phyloP scores from a whole-genome alignment of 2,888 invertebrate species.

The Drosophila greeni region DNA sequence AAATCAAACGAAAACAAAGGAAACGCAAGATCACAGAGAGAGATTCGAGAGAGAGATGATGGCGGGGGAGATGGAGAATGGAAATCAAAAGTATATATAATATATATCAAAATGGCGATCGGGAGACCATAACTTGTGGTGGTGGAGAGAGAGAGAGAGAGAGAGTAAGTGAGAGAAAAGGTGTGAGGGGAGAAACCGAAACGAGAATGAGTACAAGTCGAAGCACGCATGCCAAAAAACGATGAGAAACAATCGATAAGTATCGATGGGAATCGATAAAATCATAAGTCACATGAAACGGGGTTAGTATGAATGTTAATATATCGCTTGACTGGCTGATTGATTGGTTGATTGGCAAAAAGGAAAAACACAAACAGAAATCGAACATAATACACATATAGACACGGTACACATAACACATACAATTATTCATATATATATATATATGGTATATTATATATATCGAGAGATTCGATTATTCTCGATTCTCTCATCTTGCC shows the following conservation, averaged over 20 bases:
- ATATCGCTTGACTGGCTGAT: slow-evolving; percentile 47
- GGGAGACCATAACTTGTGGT: slow-evolving; percentile 21
- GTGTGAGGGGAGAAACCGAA: slow-evolving; percentile 12
- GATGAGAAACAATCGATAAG: slow-evolving; percentile 10
- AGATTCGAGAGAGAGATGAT: slow-evolving; percentile 26
- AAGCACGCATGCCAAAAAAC: slow-evolving; percentile 32
- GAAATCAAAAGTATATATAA: slow-evolving; percentile 4
- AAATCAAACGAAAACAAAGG: slow-evolving; percentile 47
- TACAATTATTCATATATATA: slow-evolving; percentile 62
- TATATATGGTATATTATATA: slow-evolving; percentile 40
- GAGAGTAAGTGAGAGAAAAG: slow-evolving; percentile 26
- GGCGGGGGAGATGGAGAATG: slow-evolving; percentile 21
- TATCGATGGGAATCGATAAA: slow-evolving; percentile 10
- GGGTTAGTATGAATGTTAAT: slow-evolving; percentile 60
- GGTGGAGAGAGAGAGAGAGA: slow-evolving; percentile 33
- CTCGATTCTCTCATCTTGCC: slow-evolving; percentile 48
- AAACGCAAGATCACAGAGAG: slow-evolving; percentile 27
- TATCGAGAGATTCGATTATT: slow-evolving; percentile 30
- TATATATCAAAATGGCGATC: slow-evolving; percentile 6
- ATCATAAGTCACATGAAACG: slow-evolving; percentile 12
- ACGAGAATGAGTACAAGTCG: slow-evolving; percentile 12
- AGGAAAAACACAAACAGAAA: slow-evolving; percentile 44
- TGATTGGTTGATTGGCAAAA: slow-evolving; percentile 56
- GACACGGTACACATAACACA: slow-evolving; percentile 79
- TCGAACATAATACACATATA: slow-evolving; percentile 78